These are phyloP conservation scores for Elgonia sp. DNA, from an alignment of 2,888 invertebrate species.

Conservation along the genomic window DNA sequence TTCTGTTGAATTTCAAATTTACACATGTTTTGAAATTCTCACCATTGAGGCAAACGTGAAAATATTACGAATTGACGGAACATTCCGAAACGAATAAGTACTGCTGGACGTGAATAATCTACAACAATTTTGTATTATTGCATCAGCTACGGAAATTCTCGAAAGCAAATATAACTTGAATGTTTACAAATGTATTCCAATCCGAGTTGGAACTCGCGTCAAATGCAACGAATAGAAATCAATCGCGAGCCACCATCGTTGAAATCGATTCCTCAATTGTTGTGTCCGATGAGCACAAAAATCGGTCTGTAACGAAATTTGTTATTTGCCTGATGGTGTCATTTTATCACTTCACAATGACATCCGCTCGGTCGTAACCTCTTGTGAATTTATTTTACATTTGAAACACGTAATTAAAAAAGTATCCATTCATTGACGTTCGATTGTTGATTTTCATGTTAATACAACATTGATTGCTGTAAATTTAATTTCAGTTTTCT, in stretches of 20 bases:
- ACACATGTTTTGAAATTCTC: slow-evolving; percentile 67
- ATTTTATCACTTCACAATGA: slow-evolving; percentile 62
- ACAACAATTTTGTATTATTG: slow-evolving; percentile 69
- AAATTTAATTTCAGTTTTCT: slow-evolving; percentile 35
- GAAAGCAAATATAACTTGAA: slow-evolving; percentile 71
- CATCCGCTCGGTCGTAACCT: slow-evolving; percentile 23
- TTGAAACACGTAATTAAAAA: slow-evolving; percentile 58
- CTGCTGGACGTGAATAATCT: slow-evolving; percentile 67
- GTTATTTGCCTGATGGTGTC: slow-evolving; percentile 61
- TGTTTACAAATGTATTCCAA: slow-evolving; percentile 69
- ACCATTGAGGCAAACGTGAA: slow-evolving; percentile 64
- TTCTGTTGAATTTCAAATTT: slow-evolving; percentile 61
- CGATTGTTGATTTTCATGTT: slow-evolving; percentile 54
- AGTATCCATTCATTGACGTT: slow-evolving; percentile 24
- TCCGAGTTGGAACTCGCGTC: slow-evolving; percentile 52
- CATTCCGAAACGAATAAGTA: slow-evolving; percentile 67
- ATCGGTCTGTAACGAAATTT: slow-evolving; percentile 42
- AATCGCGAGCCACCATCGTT: slow-evolving; percentile 50
- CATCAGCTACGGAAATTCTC: slow-evolving; percentile 62
- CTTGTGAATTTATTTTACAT: slow-evolving; percentile 52
- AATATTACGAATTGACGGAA: slow-evolving; percentile 68
- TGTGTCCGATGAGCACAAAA: slow-evolving; percentile 47
- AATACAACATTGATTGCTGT: slow-evolving; percentile 18
- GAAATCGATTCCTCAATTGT: slow-evolving; percentile 71
- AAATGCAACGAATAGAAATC: slow-evolving; percentile 69